Conservation (phyloP, 1,140 invertebrate species). For the Monomorium pharaonis region DNA sequence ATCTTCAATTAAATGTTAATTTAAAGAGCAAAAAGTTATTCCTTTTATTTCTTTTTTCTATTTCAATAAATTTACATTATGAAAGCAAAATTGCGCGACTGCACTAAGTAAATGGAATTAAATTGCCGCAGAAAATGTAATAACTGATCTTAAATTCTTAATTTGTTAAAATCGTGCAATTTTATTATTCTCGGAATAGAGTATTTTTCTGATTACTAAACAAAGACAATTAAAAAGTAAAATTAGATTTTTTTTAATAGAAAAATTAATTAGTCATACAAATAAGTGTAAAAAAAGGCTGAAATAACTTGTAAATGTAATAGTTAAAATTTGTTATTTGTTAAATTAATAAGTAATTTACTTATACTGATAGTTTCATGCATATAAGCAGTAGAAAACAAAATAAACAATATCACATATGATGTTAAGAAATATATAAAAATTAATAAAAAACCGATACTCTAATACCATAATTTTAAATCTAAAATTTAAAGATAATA, state of each 20-base stretch:
- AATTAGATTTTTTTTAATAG: background rate
- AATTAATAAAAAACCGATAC: background rate
- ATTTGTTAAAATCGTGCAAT: background rate
- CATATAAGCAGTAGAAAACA: too few relatives aligned
- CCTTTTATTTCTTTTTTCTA: background rate
- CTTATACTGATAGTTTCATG: background rate
- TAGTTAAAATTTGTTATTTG: background rate
- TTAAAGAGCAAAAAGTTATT: too few relatives aligned
- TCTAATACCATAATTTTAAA: background rate
- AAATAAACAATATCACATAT: background rate
- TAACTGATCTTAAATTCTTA: background rate
- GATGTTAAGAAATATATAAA: background rate
- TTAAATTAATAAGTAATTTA: background rate
- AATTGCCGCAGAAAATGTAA: background rate
- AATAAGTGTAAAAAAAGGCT: background rate
- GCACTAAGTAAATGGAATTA: background rate
- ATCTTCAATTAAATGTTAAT: too few relatives aligned
- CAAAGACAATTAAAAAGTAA: background rate
- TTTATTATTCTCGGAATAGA: background rate
- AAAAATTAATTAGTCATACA: background rate
- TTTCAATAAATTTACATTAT: background rate
- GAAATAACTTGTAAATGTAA: background rate
- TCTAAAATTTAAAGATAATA: background rate
- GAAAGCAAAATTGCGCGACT: background rate
- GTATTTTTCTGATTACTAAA: background rate